Percentiles rank a stretch among this genome's conserved stretches.
Conservation (phyloP, 2,797 vertebrate genomes). For the Dicrostonyx torquatus region DNA sequence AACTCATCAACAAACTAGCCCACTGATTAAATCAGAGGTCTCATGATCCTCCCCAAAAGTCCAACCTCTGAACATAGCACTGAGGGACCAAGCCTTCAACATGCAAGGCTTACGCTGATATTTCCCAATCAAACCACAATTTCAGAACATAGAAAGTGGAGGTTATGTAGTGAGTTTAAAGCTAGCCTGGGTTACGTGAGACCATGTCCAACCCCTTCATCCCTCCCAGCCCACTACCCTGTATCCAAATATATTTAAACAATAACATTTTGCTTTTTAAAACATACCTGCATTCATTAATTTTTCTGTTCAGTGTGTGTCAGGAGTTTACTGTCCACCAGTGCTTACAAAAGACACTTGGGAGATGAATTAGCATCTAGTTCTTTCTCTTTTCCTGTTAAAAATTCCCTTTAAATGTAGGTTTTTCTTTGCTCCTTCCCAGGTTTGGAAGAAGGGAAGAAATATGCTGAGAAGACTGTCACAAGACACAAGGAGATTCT, state of each 20-base stretch:
- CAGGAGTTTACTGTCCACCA: neutral
- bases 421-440: conserved; percentile 42
- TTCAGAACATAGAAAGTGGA: neutral
- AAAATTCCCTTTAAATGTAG: conserved; percentile 37
- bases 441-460: conserved; percentile 93
- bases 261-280: neutral
- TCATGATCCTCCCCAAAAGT: neutral
- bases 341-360: neutral
- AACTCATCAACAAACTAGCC: neutral
- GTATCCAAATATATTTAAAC: neutral
- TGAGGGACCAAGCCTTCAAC: neutral
- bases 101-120: neutral
- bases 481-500: conserved; percentile 91
- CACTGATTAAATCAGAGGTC: neutral
- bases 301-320: neutral
- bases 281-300: neutral
- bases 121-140: neutral
- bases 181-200: neutral
- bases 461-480: conserved; percentile 90
- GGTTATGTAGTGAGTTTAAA: neutral
- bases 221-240: too few species aligned
- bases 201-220: neutral
- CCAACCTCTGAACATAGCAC: neutral
- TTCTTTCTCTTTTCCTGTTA: neutral
- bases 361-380: neutral